phyloP scores from a whole-genome alignment of 1,140 invertebrate species.

The Contarinia nasturtii region DNA sequence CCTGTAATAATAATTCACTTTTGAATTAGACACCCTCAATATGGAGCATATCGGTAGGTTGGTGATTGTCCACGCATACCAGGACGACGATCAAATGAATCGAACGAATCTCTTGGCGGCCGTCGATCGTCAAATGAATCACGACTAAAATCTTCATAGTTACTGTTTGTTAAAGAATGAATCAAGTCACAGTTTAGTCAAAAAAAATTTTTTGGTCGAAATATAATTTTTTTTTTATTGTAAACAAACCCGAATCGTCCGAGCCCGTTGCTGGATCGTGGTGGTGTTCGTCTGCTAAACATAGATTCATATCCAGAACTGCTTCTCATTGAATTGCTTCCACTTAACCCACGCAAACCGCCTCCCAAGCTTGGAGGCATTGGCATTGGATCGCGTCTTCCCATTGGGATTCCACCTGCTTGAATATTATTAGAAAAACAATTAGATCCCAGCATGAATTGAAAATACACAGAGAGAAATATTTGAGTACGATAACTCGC shows the following conservation, averaged over 20 bases:
- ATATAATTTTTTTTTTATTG: conserved; percentile 3
- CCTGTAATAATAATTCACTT: too few species aligned
- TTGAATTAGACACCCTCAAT: conserved; percentile 29
- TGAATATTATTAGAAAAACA: conserved; percentile 7
- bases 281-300: conserved; percentile 61
- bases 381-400: conserved; percentile 27
- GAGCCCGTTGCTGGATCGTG: conserved; percentile 25
- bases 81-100: conserved; percentile 45
- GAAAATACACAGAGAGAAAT: too few species aligned
- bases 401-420: conserved; percentile 21
- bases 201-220: conserved; percentile 4
- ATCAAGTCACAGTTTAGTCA: background rate
- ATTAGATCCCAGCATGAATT: conserved; percentile 19
- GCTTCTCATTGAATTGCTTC: conserved; percentile 29
- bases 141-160: conserved; percentile 69
- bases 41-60: conserved; percentile 59
- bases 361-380: conserved; percentile 24
- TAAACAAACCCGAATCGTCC: conserved; percentile 21
- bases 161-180: conserved; percentile 25
- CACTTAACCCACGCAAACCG: conserved; percentile 28
- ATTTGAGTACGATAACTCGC: too few species aligned
- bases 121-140: conserved; percentile 69
- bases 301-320: conserved; percentile 50
- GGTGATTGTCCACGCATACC: conserved; percentile 53
- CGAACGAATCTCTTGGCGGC: conserved; percentile 32